phyloP scores from a whole-genome alignment of 2,113 vertebrate genomes.

The Callorhinus ursinus region DNA sequence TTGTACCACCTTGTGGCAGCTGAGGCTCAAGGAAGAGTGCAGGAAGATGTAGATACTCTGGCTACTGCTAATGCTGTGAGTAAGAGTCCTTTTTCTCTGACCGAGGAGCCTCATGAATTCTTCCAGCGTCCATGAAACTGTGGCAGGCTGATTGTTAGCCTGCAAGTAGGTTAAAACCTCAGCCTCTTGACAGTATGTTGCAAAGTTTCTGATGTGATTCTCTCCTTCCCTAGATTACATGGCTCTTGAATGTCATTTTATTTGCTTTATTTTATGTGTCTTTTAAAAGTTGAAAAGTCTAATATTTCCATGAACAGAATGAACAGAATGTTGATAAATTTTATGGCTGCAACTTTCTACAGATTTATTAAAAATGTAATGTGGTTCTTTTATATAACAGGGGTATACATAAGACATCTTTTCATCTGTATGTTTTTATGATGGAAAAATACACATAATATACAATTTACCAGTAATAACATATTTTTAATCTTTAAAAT shows the following conservation, averaged over 20 bases:
- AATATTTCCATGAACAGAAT: neutral
- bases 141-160: constrained; percentile 8
- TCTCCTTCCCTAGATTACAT: neutral
- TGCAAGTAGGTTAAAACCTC: neutral
- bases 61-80: neutral
- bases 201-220: neutral
- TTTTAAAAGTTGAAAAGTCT: neutral
- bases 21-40: neutral
- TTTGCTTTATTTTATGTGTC: neutral
- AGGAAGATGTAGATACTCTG: neutral
- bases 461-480: neutral
- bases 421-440: neutral
- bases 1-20: neutral
- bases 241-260: neutral
- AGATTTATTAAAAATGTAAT: neutral
- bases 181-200: neutral
- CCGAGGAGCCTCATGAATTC: neutral
- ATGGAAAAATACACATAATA: neutral
- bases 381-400: neutral
- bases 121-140: neutral
- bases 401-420: neutral
- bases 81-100: neutral
- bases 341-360: neutral
- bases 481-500: neutral
- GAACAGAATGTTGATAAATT: neutral